Evolutionary conservation across 2,888 invertebrate species (phyloP).

Genomic region (Drosophila acutilabella): DNA sequence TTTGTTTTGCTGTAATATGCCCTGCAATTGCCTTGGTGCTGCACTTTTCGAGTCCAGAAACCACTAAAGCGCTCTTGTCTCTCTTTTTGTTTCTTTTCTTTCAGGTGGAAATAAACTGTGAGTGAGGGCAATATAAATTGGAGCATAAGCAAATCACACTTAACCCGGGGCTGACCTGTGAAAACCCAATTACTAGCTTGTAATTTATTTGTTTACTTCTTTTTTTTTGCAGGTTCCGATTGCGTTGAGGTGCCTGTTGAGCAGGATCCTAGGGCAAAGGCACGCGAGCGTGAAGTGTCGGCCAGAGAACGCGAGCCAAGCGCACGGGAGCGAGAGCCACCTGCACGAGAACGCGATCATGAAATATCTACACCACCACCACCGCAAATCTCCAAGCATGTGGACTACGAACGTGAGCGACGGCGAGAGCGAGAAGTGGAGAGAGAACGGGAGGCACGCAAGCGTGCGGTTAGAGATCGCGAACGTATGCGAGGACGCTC

Average conservation of each 20-base stretch:
- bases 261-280: background rate
- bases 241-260: slow-evolving; percentile 85
- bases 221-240: slow-evolving; percentile 84
- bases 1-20: slow-evolving; percentile 21
- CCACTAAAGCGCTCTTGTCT: slow-evolving; percentile 73
- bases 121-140: slow-evolving; percentile 34
- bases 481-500: slow-evolving; percentile 49
- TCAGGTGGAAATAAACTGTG: slow-evolving; percentile 55
- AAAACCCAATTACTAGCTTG: slow-evolving; percentile 8
- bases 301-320: slow-evolving; percentile 44
- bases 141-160: background rate
- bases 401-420: slow-evolving; percentile 71
- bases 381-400: slow-evolving; percentile 74
- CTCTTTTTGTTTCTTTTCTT: slow-evolving; percentile 60
- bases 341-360: slow-evolving; percentile 37
- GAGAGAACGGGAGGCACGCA: slow-evolving; percentile 62
- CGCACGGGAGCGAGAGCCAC: slow-evolving; percentile 39
- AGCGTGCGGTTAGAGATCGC: slow-evolving; percentile 45
- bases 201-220: slow-evolving; percentile 37
- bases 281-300: slow-evolving; percentile 14
- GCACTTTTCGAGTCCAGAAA: slow-evolving; percentile 56
- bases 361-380: slow-evolving; percentile 74
- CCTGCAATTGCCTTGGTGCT: slow-evolving; percentile 67
- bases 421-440: slow-evolving; percentile 59
- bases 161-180: slow-evolving; percentile 16